These are phyloP conservation scores for Caenorhabditis inopinata DNA, from an alignment of 1,140 invertebrate genomes.

Conservation along the genomic window DNA sequence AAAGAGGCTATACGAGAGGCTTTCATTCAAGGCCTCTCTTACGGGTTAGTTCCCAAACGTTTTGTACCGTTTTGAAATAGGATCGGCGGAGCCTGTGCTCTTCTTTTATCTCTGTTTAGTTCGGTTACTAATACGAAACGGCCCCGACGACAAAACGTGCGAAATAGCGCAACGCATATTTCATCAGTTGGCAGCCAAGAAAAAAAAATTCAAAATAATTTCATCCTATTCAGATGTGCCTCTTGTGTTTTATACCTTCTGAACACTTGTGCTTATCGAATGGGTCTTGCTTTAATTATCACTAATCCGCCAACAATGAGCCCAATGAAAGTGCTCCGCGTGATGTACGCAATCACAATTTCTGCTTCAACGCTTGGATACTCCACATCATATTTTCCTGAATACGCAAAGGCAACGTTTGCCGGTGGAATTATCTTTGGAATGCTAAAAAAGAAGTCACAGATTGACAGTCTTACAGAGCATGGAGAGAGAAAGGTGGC, in stretches of 20 bases:
- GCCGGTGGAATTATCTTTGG: slow-evolving; percentile 67
- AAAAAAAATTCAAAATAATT: no score
- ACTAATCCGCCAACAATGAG: slow-evolving; percentile 52
- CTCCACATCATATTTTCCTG: slow-evolving; percentile 67
- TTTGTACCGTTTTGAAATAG: slow-evolving; percentile 31
- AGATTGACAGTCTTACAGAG: slow-evolving; percentile 66
- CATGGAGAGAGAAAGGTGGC: slow-evolving; percentile 42
- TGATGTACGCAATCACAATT: slow-evolving; percentile 61
- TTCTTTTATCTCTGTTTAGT: no score
- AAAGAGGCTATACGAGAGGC: slow-evolving; percentile 38
- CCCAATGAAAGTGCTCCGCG: slow-evolving; percentile 45
- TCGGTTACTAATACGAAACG: no score
- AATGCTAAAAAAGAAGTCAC: slow-evolving; percentile 64
- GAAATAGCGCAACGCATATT: no score
- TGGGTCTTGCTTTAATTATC: slow-evolving; percentile 67
- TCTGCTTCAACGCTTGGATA: slow-evolving; percentile 58
- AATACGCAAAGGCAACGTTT: slow-evolving; percentile 67
- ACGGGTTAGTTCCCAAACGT: slow-evolving; percentile 33
- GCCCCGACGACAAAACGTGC: no score
- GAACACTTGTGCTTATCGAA: slow-evolving; percentile 68
- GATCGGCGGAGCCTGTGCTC: no score
- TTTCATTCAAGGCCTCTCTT: slow-evolving; percentile 41
- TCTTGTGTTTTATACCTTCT: slow-evolving; percentile 67
- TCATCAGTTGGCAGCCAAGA: no score
- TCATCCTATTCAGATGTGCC: slow-evolving; percentile 57